Percentiles rank a stretch among this genome's conserved stretches.
These are phyloP conservation scores for Tortrix viridana DNA, from an alignment of 2,888 invertebrate genomes.

Conservation along the genomic window DNA sequence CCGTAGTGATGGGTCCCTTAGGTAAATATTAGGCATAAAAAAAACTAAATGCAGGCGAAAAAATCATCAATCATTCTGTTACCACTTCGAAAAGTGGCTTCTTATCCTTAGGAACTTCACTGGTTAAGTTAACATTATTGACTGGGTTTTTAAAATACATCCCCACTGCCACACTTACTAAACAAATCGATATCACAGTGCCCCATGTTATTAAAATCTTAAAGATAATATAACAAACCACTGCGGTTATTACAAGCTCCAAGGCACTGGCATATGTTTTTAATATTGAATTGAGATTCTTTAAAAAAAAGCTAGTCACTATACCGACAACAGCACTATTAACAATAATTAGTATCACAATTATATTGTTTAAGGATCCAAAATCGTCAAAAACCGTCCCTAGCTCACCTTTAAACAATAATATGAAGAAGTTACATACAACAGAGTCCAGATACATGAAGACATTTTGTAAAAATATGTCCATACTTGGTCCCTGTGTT, in stretches of 20 bases:
- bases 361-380: conserved; percentile 84
- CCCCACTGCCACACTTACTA: conserved; percentile 92
- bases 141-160: conserved; percentile 97
- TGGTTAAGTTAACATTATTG: conserved; percentile 69
- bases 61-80: conserved; percentile 12
- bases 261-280: conserved; percentile 98
- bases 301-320: conserved; percentile 96
- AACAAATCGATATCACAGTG: conserved; percentile 91
- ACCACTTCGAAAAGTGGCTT: conserved; percentile 62
- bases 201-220: conserved; percentile 92
- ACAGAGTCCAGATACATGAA: conserved; percentile 98
- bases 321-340: conserved; percentile 97
- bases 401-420: conserved; percentile 87
- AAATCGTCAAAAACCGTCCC: conserved; percentile 85
- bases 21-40: background rate
- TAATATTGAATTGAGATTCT: conserved; percentile 96
- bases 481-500: conserved; percentile 91
- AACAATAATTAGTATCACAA: conserved; percentile 91
- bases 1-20: too few species aligned
- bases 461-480: conserved; percentile 96
- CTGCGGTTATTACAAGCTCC: conserved; percentile 95
- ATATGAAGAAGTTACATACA: conserved; percentile 92
- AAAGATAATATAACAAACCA: conserved; percentile 94
- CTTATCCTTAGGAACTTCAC: conserved; percentile 53
- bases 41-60: background rate